Conservation (phyloP, 2,888 invertebrate genomes). For the Xestia sexstrigata region DNA sequence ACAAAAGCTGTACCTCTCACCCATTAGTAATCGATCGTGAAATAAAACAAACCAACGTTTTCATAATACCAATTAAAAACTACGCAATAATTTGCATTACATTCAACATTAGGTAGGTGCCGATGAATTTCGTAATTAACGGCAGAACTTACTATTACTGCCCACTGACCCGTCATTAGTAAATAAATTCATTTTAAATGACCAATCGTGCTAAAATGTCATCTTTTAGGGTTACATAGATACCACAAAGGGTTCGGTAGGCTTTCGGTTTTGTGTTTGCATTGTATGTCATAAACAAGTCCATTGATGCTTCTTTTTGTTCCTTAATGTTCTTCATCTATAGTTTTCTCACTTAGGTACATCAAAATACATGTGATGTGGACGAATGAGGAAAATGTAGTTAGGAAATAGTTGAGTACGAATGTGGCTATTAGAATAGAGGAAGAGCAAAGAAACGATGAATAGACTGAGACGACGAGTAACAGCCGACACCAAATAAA, state of each 20-base stretch:
- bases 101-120: slow-evolving; percentile 31
- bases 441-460: too few relatives aligned
- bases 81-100: slow-evolving; percentile 49
- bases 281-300: neutral
- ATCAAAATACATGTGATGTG: neutral
- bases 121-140: slow-evolving; percentile 40
- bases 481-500: too few relatives aligned
- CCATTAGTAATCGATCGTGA: slow-evolving; percentile 42
- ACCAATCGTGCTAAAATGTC: slow-evolving; percentile 27
- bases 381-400: too few relatives aligned
- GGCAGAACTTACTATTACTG: slow-evolving; percentile 25
- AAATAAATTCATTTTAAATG: slow-evolving; percentile 30
- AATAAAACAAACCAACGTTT: slow-evolving; percentile 31
- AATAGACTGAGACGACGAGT: too few relatives aligned
- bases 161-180: slow-evolving; percentile 28
- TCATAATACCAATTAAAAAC: slow-evolving; percentile 49
- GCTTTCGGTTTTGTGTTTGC: neutral
- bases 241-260: too few relatives aligned
- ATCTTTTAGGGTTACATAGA: slow-evolving; percentile 20
- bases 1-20: slow-evolving; percentile 17
- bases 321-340: neutral
- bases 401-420: too few relatives aligned
- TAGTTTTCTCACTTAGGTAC: neutral
- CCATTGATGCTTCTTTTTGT: neutral
- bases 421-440: too few relatives aligned